Evolutionary conservation across 2,888 invertebrate genomes (phyloP).

Genomic region (Amphipyra berbera): DNA sequence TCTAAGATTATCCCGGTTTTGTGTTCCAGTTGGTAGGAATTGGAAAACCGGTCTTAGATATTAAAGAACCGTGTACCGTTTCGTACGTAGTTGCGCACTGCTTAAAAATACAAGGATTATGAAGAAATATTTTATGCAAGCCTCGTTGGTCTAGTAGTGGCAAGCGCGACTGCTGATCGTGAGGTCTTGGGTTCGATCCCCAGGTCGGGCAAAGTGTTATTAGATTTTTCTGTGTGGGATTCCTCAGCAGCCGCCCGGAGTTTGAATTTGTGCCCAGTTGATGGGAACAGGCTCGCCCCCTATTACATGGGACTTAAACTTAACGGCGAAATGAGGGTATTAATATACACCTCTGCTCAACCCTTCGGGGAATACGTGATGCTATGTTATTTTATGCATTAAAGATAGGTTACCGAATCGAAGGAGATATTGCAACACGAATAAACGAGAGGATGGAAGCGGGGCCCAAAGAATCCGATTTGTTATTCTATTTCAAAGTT

Average conservation of each 20-base stretch:
- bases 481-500: not conserved
- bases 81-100: not conserved
- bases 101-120: not conserved
- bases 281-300: too few relatives aligned
- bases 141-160: too few relatives aligned
- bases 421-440: not conserved
- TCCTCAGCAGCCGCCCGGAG: too few relatives aligned
- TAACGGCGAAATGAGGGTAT: too few relatives aligned
- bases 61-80: not conserved
- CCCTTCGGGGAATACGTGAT: too few relatives aligned
- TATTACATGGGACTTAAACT: too few relatives aligned
- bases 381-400: not conserved
- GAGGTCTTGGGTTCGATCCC: too few relatives aligned
- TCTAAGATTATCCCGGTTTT: conserved; percentile 2
- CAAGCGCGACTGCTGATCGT: too few relatives aligned
- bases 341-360: too few relatives aligned
- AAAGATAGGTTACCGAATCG: not conserved
- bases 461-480: not conserved
- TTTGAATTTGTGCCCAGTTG: too few relatives aligned
- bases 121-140: not conserved
- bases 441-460: not conserved
- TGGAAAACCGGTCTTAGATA: not conserved
- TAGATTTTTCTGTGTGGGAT: too few relatives aligned
- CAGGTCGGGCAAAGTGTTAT: too few relatives aligned
- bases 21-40: not conserved